These are phyloP conservation scores for Protobothrops flavoviridis DNA, from an alignment of 2,113 vertebrate species.

Conservation along the genomic window DNA sequence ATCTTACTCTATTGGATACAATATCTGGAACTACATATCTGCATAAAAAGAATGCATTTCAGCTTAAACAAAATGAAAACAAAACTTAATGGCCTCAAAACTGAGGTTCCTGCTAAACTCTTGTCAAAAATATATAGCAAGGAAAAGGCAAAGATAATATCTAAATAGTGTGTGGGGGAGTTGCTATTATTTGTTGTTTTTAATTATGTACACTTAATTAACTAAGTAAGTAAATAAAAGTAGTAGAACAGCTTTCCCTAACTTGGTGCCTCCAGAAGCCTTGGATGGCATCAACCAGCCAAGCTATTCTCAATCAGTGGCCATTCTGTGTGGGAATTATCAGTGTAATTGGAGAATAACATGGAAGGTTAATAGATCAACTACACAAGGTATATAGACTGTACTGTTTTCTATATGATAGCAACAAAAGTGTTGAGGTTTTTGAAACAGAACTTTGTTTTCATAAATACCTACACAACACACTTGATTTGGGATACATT, in stretches of 20 bases:
- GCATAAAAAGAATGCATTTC: neutral
- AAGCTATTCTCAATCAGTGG: neutral
- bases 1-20: neutral
- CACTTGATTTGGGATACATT: neutral
- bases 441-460: neutral
- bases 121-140: neutral
- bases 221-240: neutral
- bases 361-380: neutral
- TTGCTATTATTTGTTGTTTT: neutral
- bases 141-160: slow-evolving; percentile 13
- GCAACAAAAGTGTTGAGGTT: neutral
- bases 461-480: neutral
- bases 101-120: neutral
- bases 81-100: neutral
- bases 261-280: neutral
- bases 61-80: neutral
- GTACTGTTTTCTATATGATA: neutral
- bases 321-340: neutral
- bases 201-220: neutral
- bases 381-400: neutral
- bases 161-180: neutral
- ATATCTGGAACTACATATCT: neutral
- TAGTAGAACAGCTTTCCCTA: neutral
- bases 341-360: neutral
- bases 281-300: neutral